Conservation (phyloP, 2,797 vertebrate genomes). For the Chelonia mydas region DNA sequence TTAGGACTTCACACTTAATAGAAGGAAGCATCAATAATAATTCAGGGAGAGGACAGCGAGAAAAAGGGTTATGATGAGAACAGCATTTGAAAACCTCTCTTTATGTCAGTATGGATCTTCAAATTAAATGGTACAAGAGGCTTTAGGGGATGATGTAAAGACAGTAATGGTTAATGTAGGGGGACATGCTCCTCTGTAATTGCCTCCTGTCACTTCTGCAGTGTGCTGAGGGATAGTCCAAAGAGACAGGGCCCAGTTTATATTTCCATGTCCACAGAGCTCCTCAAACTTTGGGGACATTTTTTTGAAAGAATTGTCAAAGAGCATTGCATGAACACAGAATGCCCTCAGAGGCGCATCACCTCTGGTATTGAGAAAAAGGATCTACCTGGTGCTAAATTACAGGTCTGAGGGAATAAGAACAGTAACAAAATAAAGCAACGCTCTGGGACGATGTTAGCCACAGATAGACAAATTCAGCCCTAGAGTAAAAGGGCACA, state of each 20-base stretch:
- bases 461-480: background rate
- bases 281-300: background rate
- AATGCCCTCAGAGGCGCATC: background rate
- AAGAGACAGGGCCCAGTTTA: conserved; percentile 28
- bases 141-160: conserved; percentile 27
- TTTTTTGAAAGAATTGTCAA: background rate
- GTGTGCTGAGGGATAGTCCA: background rate
- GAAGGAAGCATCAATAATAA: conserved; percentile 51
- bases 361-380: background rate
- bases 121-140: background rate
- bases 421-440: background rate
- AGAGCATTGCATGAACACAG: background rate
- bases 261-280: fast-evolving
- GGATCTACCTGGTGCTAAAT: background rate
- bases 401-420: background rate
- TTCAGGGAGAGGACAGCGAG: conserved; percentile 13
- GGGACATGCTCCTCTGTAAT: conserved; percentile 28
- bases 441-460: background rate
- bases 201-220: conserved; percentile 35
- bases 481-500: background rate
- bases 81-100: conserved; percentile 64
- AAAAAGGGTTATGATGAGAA: conserved; percentile 59
- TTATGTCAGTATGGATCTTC: conserved; percentile 29
- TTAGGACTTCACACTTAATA: background rate
- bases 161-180: conserved; percentile 54